Evolutionary conservation across 2,888 invertebrate species (phyloP).

Genomic region (Agrochola circellaris): DNA sequence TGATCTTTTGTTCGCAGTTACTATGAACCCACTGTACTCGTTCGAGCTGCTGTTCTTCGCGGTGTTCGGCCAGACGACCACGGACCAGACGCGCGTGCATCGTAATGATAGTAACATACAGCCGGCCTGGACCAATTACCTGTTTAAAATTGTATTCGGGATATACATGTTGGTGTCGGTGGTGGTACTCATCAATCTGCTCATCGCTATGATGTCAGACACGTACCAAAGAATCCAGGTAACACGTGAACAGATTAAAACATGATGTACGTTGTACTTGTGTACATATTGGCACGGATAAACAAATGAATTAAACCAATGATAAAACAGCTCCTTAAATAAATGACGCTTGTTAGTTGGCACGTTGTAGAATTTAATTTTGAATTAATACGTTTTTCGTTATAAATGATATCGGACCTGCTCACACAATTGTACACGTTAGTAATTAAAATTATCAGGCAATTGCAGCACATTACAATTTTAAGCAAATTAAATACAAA

Average conservation of each 20-base stretch:
- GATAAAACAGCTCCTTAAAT: conserved; percentile 37
- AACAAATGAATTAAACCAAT: conserved; percentile 40
- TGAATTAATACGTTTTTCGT: background rate
- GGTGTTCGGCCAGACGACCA: conserved; percentile 98
- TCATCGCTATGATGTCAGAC: conserved; percentile 99
- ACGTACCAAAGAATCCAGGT: conserved; percentile 99
- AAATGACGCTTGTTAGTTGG: background rate
- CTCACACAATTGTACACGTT: conserved; percentile 12
- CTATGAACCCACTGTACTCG: conserved; percentile 97
- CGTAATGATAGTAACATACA: conserved; percentile 92
- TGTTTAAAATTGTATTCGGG: conserved; percentile 97
- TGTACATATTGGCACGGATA: conserved; percentile 58
- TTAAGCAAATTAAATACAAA: background rate
- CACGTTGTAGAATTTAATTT: conserved; percentile 1
- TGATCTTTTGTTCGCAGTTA: conserved; percentile 93
- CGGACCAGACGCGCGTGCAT: conserved; percentile 93
- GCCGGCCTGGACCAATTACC: conserved; percentile 95
- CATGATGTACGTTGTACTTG: conserved; percentile 30
- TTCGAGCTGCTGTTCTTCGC: conserved; percentile 99
- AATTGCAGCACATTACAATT: background rate
- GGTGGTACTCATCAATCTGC: conserved; percentile 99
- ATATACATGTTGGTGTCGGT: conserved; percentile 99
- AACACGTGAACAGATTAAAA: conserved; percentile 78
- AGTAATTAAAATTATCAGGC: conserved; percentile 22
- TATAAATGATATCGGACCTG: conserved; percentile 5